Percentiles rank a stretch among this genome's conserved stretches.
Conservation (phyloP, 2,888 invertebrate species). For the Mythimna pallens region DNA sequence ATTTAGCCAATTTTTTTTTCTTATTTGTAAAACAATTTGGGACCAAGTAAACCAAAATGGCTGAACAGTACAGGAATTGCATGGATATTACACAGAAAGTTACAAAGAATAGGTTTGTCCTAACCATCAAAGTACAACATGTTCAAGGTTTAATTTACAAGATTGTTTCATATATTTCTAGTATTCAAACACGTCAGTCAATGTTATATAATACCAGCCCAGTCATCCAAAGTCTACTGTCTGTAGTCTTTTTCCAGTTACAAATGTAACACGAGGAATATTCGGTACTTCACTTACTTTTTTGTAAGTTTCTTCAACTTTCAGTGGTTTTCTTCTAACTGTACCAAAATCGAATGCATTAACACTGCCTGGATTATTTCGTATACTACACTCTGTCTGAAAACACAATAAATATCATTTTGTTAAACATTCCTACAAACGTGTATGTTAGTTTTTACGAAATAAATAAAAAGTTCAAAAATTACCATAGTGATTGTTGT, state of each 20-base stretch:
- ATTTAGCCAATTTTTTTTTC: slow-evolving; percentile 21
- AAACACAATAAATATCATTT: slow-evolving; percentile 56
- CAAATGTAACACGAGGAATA: slow-evolving; percentile 90
- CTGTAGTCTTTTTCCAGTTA: slow-evolving; percentile 89
- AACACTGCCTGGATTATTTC: slow-evolving; percentile 89
- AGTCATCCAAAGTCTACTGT: slow-evolving; percentile 89
- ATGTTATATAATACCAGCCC: slow-evolving; percentile 4
- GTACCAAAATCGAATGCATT: slow-evolving; percentile 91
- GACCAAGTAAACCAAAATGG: slow-evolving; percentile 15
- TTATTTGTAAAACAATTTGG: slow-evolving; percentile 13
- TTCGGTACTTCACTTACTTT: slow-evolving; percentile 80
- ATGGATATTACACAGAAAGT: slow-evolving; percentile 13
- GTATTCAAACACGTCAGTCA: background rate
- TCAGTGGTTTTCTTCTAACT: slow-evolving; percentile 80
- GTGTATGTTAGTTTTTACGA: background rate
- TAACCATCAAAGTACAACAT: slow-evolving; percentile 24
- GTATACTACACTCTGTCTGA: slow-evolving; percentile 90
- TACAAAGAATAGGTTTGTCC: slow-evolving; percentile 11
- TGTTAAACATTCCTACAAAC: background rate
- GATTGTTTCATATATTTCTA: slow-evolving; percentile 17
- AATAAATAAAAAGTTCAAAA: slow-evolving; percentile 3
- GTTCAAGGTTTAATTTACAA: slow-evolving; percentile 1
- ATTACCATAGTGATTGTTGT: background rate
- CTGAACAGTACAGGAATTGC: slow-evolving; percentile 10
- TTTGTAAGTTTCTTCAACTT: slow-evolving; percentile 76